Evolutionary conservation across 2,797 vertebrate genomes (phyloP).

Genomic region (Hydrocynus forskahlii): DNA sequence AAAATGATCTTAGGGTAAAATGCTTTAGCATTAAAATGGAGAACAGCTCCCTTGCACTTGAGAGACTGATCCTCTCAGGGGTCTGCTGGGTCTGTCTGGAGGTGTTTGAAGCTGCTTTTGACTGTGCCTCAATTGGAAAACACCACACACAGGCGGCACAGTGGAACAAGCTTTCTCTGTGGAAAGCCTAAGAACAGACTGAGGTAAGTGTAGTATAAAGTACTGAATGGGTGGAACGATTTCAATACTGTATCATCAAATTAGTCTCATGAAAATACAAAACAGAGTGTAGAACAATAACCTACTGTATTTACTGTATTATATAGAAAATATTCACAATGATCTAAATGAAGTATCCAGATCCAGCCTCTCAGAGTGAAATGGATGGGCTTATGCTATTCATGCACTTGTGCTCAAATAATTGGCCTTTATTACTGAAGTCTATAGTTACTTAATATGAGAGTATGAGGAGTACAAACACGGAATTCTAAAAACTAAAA

Average conservation of each 20-base stretch:
- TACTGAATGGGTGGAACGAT: background rate
- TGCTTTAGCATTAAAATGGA: constrained; percentile 21
- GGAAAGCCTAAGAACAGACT: constrained; percentile 5
- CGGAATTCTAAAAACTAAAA: too few species aligned
- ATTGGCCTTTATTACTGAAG: background rate
- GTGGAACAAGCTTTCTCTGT: background rate
- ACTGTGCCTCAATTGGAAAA: constrained; percentile 11
- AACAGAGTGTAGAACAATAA: background rate
- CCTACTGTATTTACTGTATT: too few species aligned
- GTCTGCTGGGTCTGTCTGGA: constrained; percentile 40
- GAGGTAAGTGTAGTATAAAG: background rate
- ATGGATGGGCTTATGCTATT: background rate
- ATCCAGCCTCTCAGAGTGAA: background rate
- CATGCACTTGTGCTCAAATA: background rate
- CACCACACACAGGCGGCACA: background rate
- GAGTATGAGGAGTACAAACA: too few species aligned
- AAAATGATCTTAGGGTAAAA: constrained; percentile 28
- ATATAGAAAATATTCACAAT: background rate
- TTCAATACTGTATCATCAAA: background rate
- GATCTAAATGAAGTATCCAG: background rate
- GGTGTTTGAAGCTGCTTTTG: constrained; percentile 35
- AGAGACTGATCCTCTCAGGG: constrained; percentile 24
- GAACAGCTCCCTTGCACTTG: constrained; percentile 8
- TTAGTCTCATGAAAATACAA: background rate
- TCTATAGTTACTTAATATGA: too few species aligned